Percentiles rank a stretch among this genome's conserved stretches.
phyloP scores from a whole-genome alignment of 2,888 invertebrate genomes.

The Trichopria drosophilae region DNA sequence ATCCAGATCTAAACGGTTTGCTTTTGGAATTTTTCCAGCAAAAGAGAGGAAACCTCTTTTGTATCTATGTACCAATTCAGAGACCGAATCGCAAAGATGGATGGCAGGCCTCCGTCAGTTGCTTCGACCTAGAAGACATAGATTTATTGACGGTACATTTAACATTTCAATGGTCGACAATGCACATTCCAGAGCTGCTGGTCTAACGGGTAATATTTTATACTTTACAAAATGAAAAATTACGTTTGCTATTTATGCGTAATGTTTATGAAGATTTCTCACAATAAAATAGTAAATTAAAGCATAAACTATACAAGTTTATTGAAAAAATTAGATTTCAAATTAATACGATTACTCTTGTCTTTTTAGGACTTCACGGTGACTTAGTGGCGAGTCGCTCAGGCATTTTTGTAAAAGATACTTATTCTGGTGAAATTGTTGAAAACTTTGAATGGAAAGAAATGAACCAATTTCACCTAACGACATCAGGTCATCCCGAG shows the following conservation, averaged over 20 bases:
- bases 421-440: slow-evolving; percentile 60
- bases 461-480: slow-evolving; percentile 63
- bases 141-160: slow-evolving; percentile 62
- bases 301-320: no score
- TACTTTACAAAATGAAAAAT: no score
- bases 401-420: slow-evolving; percentile 64
- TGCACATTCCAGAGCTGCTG: slow-evolving; percentile 66
- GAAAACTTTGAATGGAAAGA: slow-evolving; percentile 66
- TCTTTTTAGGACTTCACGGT: slow-evolving; percentile 62
- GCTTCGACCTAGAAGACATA: slow-evolving; percentile 57
- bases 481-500: slow-evolving; percentile 58
- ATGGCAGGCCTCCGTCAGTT: slow-evolving; percentile 62
- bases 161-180: slow-evolving; percentile 68
- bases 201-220: slow-evolving; percentile 59
- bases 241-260: no score
- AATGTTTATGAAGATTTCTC: no score
- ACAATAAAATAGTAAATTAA: no score
- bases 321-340: no score
- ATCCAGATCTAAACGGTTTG: slow-evolving; percentile 69
- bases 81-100: slow-evolving; percentile 71
- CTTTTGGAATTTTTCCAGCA: slow-evolving; percentile 69
- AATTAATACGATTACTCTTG: no score
- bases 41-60: slow-evolving; percentile 66
- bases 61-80: slow-evolving; percentile 67
- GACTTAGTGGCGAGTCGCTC: slow-evolving; percentile 62